A percentile compares a stretch with the other conserved stretches of the same genome.
phyloP scores from a whole-genome alignment of 2,797 vertebrate species.

The Harpagifer antarcticus region DNA sequence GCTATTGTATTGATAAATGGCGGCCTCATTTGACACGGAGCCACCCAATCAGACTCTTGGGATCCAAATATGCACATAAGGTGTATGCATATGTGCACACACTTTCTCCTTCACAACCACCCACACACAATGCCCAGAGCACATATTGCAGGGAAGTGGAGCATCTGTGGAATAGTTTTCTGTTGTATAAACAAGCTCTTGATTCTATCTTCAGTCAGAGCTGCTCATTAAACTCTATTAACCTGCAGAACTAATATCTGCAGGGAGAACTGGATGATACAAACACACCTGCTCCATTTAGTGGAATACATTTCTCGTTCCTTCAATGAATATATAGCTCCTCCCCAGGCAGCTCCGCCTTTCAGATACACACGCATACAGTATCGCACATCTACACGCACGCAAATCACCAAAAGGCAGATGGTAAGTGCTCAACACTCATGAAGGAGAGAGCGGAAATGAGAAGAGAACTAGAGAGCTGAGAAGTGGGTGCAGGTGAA shows the following conservation, averaged over 20 bases:
- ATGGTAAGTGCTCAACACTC: slow-evolving; percentile 33
- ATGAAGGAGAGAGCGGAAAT: slow-evolving; percentile 11
- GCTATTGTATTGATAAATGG: slow-evolving; percentile 56
- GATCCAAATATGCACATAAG: slow-evolving; percentile 40
- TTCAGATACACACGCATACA: slow-evolving; percentile 19
- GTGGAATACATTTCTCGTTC: slow-evolving; percentile 55
- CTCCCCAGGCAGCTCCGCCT: slow-evolving; percentile 50
- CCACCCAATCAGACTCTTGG: slow-evolving; percentile 37
- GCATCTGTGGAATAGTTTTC: slow-evolving; percentile 44
- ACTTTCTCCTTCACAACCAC: slow-evolving; percentile 24
- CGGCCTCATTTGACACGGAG: slow-evolving; percentile 46
- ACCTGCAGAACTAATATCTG: slow-evolving; percentile 74
- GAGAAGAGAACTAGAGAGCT: background rate
- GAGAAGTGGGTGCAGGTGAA: slow-evolving; percentile 43
- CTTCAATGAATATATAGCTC: slow-evolving; percentile 58
- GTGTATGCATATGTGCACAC: slow-evolving; percentile 18
- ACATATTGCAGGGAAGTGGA: slow-evolving; percentile 19
- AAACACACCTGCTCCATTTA: slow-evolving; percentile 74
- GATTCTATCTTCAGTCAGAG: slow-evolving; percentile 54
- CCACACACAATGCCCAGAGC: slow-evolving; percentile 23
- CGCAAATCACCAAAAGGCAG: slow-evolving; percentile 25
- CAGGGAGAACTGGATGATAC: slow-evolving; percentile 58
- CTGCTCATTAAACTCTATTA: slow-evolving; percentile 79
- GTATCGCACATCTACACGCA: background rate
- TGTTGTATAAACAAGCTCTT: slow-evolving; percentile 62